Conservation (phyloP, 2,113 vertebrate species). For the Hippocampus comes region DNA sequence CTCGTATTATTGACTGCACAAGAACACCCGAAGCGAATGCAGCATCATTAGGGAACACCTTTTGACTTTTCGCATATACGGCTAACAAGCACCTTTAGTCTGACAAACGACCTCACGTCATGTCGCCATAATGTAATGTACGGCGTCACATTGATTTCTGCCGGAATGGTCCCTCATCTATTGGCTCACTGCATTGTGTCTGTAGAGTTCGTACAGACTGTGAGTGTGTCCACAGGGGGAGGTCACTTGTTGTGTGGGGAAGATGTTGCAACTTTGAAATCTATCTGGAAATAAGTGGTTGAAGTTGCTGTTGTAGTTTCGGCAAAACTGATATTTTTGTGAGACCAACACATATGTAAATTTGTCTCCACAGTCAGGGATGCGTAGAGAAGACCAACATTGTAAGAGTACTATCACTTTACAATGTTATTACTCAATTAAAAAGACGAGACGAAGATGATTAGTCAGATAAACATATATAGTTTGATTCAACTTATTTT, state of each 20-base stretch:
- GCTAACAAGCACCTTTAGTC: constrained; percentile 25
- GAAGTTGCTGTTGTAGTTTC: neutral
- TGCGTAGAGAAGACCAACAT: too few species aligned
- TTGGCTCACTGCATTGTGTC: neutral
- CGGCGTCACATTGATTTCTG: constrained; percentile 15
- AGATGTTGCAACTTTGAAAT: neutral
- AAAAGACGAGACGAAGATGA: too few species aligned
- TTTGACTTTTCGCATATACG: constrained; percentile 12
- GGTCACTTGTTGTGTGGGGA: neutral
- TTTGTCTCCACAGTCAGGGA: too few species aligned
- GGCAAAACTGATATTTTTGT: too few species aligned
- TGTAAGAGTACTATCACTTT: too few species aligned
- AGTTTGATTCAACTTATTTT: too few species aligned
- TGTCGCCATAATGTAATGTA: constrained; percentile 2
- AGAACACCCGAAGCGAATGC: neutral
- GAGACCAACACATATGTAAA: too few species aligned
- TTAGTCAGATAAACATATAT: too few species aligned
- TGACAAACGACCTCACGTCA: constrained; percentile 31
- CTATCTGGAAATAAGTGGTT: neutral
- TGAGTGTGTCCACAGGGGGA: neutral
- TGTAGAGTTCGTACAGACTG: neutral
- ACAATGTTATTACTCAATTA: too few species aligned
- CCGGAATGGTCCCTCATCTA: constrained; percentile 1
- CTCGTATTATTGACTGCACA: neutral
- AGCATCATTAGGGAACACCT: constrained; percentile 15